Conservation (phyloP, 35 echinoderm and acorn worm genomes). For the Lytechinus variegatus region DNA sequence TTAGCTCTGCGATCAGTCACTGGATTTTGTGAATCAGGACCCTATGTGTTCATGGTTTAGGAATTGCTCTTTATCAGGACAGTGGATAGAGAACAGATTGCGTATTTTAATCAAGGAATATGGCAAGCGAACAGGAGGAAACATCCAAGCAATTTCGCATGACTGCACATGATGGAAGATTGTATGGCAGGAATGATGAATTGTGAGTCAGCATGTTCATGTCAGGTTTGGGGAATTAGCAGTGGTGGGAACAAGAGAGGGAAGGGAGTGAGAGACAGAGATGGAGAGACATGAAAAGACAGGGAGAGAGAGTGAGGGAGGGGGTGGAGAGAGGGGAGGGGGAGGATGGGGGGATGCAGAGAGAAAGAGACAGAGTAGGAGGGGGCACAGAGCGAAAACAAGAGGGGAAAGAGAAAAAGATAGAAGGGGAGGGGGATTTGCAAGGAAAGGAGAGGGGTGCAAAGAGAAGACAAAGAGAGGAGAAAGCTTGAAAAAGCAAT, state of each 20-base stretch:
- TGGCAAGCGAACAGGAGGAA: not conserved
- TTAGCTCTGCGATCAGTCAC: no score
- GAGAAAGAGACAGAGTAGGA: no score
- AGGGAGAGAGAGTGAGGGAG: not conserved
- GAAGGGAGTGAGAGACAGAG: not conserved
- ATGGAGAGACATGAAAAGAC: no score
- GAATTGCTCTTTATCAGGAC: not conserved
- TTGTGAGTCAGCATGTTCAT: constrained; percentile 3
- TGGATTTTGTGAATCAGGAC: no score
- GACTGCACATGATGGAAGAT: constrained; percentile 3
- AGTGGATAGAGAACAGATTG: not conserved
- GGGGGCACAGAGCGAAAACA: no score
- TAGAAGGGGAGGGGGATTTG: not conserved
- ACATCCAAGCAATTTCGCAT: not conserved
- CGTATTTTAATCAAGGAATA: not conserved
- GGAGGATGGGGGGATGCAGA: not conserved
- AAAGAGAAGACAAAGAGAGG: no score
- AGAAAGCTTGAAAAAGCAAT: not conserved
- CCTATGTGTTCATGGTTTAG: not conserved
- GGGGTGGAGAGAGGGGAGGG: not conserved
- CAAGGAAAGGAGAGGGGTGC: no score
- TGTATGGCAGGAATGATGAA: not conserved
- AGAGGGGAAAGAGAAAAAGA: not conserved
- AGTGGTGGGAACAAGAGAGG: not conserved
- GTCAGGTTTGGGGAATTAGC: not conserved